A percentile compares a stretch with the other conserved stretches of the same genome.
Conservation (phyloP, 2,888 invertebrate species). For the Axea sp. region DNA sequence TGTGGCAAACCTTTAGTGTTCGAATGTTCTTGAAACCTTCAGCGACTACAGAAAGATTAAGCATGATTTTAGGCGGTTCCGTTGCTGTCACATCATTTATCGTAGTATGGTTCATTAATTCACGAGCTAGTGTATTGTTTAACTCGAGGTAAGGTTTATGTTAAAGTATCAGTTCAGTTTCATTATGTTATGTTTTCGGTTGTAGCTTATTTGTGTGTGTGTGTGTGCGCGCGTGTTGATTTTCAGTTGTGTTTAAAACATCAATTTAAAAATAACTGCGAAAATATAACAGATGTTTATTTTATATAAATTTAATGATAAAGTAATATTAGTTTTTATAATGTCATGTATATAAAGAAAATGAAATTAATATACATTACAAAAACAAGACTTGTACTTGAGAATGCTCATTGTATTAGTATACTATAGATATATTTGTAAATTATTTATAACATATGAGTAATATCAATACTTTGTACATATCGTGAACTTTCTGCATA, state of each 20-base stretch:
- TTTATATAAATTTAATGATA: too few species aligned
- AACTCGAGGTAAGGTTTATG: conserved; percentile 67
- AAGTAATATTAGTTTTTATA: conserved; percentile 1
- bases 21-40: conserved; percentile 89
- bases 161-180: too few species aligned
- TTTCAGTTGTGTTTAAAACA: too few species aligned
- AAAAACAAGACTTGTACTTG: neutral
- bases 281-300: too few species aligned
- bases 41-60: conserved; percentile 81
- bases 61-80: conserved; percentile 81
- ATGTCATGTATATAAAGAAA: conserved; percentile 2
- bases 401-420: neutral
- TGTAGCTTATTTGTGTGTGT: neutral
- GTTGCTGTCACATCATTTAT: conserved; percentile 80
- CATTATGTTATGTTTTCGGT: neutral
- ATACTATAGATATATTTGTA: too few species aligned
- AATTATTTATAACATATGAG: neutral
- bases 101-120: conserved; percentile 81
- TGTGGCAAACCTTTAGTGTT: conserved; percentile 87
- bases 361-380: neutral
- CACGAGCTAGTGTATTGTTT: conserved; percentile 80
- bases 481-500: neutral
- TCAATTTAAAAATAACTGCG: too few species aligned
- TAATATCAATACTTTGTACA: conserved; percentile 12
- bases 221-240: too few species aligned